Conservation (phyloP, 2,797 vertebrate species). For the Podarcis siculus region DNA sequence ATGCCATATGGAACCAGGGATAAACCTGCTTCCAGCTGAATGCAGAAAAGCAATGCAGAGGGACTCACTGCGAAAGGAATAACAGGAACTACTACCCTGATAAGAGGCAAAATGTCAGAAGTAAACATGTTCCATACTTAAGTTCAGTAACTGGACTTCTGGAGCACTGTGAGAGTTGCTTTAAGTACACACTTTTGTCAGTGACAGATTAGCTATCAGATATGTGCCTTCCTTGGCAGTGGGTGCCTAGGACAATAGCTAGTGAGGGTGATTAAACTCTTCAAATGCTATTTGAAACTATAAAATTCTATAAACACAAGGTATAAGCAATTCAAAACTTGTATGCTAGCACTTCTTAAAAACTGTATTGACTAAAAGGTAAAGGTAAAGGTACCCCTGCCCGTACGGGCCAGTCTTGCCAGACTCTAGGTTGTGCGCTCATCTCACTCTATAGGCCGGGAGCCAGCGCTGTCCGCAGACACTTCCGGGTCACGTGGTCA, state of each 20-base stretch:
- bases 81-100: too few relatives aligned
- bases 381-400: too few relatives aligned
- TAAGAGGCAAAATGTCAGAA: neutral
- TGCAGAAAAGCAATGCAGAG: neutral
- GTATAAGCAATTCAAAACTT: neutral
- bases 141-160: neutral
- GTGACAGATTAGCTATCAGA: neutral
- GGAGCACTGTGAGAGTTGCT: neutral
- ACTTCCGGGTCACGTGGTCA: too few relatives aligned
- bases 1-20: neutral
- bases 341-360: neutral
- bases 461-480: too few relatives aligned
- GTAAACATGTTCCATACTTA: too few relatives aligned
- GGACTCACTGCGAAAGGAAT: neutral
- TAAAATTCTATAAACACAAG: neutral
- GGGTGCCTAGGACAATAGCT: too few relatives aligned
- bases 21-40: too few relatives aligned
- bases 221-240: too few relatives aligned
- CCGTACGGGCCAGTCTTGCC: too few relatives aligned
- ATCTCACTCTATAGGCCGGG: too few relatives aligned
- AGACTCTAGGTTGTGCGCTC: too few relatives aligned
- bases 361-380: neutral
- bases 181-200: neutral
- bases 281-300: neutral
- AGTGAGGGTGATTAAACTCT: neutral